phyloP scores from a whole-genome alignment of 2,888 invertebrate genomes.

The Dastarcus helophoroides region DNA sequence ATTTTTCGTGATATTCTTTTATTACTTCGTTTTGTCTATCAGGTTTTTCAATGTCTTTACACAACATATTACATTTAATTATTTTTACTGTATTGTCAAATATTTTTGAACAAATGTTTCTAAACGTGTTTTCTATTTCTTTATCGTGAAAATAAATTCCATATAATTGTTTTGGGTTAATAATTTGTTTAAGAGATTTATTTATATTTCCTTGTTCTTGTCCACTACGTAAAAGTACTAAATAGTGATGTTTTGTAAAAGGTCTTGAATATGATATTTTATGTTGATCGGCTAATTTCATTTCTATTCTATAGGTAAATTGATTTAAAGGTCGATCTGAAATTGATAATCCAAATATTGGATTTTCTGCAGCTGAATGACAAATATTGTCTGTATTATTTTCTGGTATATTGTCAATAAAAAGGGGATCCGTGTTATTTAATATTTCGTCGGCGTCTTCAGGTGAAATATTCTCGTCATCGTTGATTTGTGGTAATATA shows the following conservation, averaged over 20 bases:
- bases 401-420: too few species aligned
- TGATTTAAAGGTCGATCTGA: conserved; percentile 14
- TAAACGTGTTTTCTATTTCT: conserved; percentile 1
- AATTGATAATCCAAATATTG: conserved; percentile 12
- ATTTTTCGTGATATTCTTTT: conserved; percentile 7
- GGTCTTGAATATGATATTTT: conserved; percentile 9
- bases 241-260: conserved; percentile 13
- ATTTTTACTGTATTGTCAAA: conserved; percentile 8
- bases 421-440: too few species aligned
- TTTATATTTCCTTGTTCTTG: conserved; percentile 11
- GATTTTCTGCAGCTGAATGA: conserved; percentile 11
- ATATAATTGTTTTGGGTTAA: conserved; percentile 8
- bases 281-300: conserved; percentile 11
- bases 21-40: conserved; percentile 8
- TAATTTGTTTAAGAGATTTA: conserved; percentile 8
- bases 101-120: conserved; percentile 1
- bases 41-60: conserved; percentile 5
- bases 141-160: conserved; percentile 8
- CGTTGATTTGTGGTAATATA: too few species aligned
- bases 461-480: conserved; percentile 1
- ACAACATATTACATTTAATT: conserved; percentile 7
- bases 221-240: conserved; percentile 7
- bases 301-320: conserved; percentile 9
- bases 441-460: conserved; percentile 6
- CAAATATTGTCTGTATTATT: conserved; percentile 9